Percentiles rank a stretch among this genome's conserved stretches.
Evolutionary conservation across 2,113 vertebrate genomes (phyloP).

Genomic region (Leptosomus discolor): DNA sequence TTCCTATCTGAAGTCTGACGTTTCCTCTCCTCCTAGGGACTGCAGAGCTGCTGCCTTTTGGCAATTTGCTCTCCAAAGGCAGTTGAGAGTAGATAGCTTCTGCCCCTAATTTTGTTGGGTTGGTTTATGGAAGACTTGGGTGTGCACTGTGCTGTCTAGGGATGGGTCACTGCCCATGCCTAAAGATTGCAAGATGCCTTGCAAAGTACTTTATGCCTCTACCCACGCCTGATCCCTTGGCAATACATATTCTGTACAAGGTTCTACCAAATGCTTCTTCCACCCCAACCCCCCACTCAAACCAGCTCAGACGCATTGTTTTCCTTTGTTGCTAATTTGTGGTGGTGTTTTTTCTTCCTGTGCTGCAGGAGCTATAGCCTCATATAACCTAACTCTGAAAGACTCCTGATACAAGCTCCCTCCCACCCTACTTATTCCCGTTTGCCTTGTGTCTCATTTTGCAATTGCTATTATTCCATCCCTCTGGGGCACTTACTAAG

Average conservation of each 20-base stretch:
- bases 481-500: conserved; percentile 11
- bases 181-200: background rate
- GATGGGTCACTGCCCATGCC: background rate
- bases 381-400: background rate
- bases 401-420: background rate
- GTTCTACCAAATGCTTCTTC: background rate
- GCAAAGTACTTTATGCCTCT: background rate
- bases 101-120: background rate
- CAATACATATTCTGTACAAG: background rate
- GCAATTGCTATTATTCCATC: conserved; percentile 37
- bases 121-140: background rate
- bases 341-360: background rate
- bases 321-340: background rate
- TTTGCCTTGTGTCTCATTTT: background rate
- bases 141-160: fast-evolving
- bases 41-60: background rate
- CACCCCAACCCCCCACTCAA: background rate
- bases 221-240: background rate
- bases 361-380: background rate
- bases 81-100: background rate
- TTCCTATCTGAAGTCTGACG: background rate
- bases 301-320: background rate
- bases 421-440: background rate
- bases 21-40: background rate
- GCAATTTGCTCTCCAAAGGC: background rate